Base-by-base conservation (phyloP, 2,888 invertebrate genomes). In the Dimorphilus gyrociliatus region DNA sequence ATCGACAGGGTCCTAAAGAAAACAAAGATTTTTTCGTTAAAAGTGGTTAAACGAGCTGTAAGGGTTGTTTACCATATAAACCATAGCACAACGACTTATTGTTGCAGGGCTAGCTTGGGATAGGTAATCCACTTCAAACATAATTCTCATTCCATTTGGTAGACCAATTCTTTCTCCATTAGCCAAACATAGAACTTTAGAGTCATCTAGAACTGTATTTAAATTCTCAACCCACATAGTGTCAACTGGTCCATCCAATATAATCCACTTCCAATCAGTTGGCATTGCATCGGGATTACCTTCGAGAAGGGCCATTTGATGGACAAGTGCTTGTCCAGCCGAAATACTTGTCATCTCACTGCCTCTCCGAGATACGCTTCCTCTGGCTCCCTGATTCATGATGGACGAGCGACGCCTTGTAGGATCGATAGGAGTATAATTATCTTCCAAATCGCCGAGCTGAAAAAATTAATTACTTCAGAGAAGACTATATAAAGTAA, bases 191-290 rank as follows among this genome's bases (percentile, higher is more conserved):
- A 61, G 45, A 8, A 59, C 51, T 40, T 59, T 58, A 3, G 56
- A 54, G 40, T 60, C 61, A 35, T 61, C 61, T 6, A 61, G 46
- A 18, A 57, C 59, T 3, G 61, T 61, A 40, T 61, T 61, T 16
- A 61, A 50, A 37, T 60, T 61, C 42, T 61, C 61, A 15, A 60
- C 58, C 60, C 61, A 61, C 30, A 57, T 40, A 3, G 60, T 60
- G 37, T 61, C 60, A 6, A 61, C 58, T 1, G 61, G 61, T 4
- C 61, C 61, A 29, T 61, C 61, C 12, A 61, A 45, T 3, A 61
- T 46, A 16, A 60, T 34, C 59, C 59, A 60, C n/a, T 49, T 44
- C 57, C 60, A 59, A 38, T 40, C 35, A 15, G 32, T 33, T 15
- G 29, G 21, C 14, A 13, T 12, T 15, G 21, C 16, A 7, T 25